Evolutionary conservation across 2,113 vertebrate species (phyloP), one percentile per base, ranked within the genome.

Genomic region (Trematocara zebra): DNA sequence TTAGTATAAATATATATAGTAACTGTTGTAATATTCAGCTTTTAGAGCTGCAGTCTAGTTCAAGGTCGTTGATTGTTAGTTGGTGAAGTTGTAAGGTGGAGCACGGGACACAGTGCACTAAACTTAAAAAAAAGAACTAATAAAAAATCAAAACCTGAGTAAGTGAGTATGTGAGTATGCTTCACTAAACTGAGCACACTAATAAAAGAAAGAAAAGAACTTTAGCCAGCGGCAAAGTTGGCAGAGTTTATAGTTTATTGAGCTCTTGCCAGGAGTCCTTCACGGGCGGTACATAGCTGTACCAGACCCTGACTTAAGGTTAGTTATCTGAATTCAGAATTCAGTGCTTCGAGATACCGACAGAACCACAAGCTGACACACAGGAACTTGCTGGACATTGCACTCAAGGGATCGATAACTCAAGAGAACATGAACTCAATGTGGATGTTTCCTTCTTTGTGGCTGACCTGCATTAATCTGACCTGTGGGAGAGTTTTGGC

Each of bases 401-500:
- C 80, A 54, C 33, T 78, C 5, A 3, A 11, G 2, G 80, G 51
- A 89, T 91, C 86, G 51, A 81, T 80, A 90, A 47, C 54, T 90
- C 61, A 23, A 23, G 59, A 67, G 80, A 84, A 85, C 53, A 33
- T 44, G n/a, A 35, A 59, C 80, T 15, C 8, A 42, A 20, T 74
- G 57, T 89, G 15, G 81, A 82, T 6, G 47, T 26, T 80, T 80
- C 47, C 54, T 76, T 74, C 54, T 79, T 78, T 86, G 67, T 53
- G 78, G 8, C 76, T 72, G 83, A 57, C 64, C 53, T 81, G 28
- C 82, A 93, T 91, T 74, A 88, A 93, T 93, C 53, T 72, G 81
- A 88, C 86, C 89, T 18, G 18, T 57, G 78, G 80, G 49, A 67
- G 40, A 56, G 52, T 20, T 87, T 78, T 51, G 31, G 33, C 37